These are phyloP conservation scores for Patiria pectinifera DNA, from an alignment of 53 echinoderm and acorn worm species.

Conservation along the genomic window DNA sequence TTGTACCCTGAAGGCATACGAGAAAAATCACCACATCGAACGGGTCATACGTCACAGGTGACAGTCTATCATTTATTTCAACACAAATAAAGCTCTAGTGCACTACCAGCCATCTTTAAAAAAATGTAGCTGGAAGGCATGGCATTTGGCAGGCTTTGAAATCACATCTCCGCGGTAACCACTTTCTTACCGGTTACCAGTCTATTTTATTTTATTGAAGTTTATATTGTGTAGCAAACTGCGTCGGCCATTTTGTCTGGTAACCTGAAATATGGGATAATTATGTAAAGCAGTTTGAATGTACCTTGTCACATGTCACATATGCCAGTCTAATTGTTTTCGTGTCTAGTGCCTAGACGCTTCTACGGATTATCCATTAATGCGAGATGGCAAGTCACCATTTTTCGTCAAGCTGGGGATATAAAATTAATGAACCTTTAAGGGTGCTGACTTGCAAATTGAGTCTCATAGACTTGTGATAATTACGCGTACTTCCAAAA, in stretches of 20 bases:
- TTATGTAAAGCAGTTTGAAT: background rate
- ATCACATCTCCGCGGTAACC: background rate
- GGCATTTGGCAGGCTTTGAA: background rate
- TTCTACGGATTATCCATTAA: no score
- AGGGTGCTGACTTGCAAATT: no score
- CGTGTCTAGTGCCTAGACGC: background rate
- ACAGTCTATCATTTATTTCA: background rate
- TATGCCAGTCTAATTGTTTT: background rate
- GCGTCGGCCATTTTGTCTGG: background rate
- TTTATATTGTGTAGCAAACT: no score
- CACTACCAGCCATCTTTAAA: background rate
- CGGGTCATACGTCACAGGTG: constrained; percentile 27
- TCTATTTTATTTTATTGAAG: constrained; percentile 2
- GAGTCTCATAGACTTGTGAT: no score
- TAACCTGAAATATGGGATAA: background rate
- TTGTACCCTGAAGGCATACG: constrained; percentile 46
- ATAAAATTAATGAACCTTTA: no score
- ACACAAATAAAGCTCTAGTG: background rate
- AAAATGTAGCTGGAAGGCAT: background rate
- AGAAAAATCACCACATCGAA: background rate
- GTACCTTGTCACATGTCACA: background rate
- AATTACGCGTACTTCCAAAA: no score
- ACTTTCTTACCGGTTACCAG: background rate
- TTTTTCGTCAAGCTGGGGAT: no score
- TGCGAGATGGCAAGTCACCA: no score